phyloP scores from a whole-genome alignment of 2,113 vertebrate genomes.

The Echinops telfairi region DNA sequence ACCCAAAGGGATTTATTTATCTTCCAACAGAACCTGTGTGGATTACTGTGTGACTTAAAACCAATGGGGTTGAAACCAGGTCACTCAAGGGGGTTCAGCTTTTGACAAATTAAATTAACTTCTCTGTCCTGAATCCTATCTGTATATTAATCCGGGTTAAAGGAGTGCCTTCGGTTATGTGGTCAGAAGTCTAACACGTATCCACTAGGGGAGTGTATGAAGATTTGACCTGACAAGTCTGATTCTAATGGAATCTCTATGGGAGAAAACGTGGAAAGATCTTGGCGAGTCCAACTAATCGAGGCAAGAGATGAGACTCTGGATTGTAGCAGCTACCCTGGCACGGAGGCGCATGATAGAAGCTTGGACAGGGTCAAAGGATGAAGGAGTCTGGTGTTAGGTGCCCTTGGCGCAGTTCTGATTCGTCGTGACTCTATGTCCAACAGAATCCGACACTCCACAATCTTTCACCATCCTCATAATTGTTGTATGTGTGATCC shows the following conservation, averaged over 20 bases:
- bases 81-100: neutral
- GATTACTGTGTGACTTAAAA: no score
- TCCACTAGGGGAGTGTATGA: neutral
- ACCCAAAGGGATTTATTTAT: no score
- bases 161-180: neutral
- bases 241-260: no score
- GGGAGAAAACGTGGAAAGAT: neutral
- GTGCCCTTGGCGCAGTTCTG: no score
- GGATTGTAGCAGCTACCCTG: neutral
- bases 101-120: neutral
- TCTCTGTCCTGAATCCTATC: neutral
- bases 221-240: neutral
- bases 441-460: no score
- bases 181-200: neutral
- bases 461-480: no score
- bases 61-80: no score
- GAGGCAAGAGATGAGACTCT: neutral
- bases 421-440: no score
- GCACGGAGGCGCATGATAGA: fast-evolving
- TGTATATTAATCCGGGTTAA: neutral
- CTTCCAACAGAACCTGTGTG: no score
- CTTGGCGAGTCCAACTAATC: neutral
- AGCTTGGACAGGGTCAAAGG: neutral
- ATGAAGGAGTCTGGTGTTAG: neutral
- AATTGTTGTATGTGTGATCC: no score